Percentiles rank a stretch among this genome's conserved stretches.
Conservation (phyloP, 2,113 vertebrate genomes). For the Martes martes region DNA sequence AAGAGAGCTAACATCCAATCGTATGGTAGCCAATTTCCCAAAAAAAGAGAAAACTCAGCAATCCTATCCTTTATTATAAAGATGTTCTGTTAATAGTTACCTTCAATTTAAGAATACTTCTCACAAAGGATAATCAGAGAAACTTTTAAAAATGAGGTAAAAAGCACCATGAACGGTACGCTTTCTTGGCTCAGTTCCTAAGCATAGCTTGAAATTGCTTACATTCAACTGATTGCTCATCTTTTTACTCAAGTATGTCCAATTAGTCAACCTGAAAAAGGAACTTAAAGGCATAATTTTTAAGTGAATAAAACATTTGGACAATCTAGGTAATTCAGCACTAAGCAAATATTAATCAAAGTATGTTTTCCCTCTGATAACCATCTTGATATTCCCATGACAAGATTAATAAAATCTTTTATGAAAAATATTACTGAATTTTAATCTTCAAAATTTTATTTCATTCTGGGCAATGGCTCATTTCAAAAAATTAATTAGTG, state of each 20-base stretch:
- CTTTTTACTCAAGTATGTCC: constrained; percentile 63
- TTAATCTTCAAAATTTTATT: constrained; percentile 77
- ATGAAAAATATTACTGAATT: constrained; percentile 75
- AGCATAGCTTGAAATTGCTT: constrained; percentile 34
- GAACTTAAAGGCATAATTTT: constrained; percentile 71
- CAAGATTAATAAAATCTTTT: constrained; percentile 78
- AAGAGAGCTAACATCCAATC: not conserved
- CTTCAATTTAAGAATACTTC: not conserved
- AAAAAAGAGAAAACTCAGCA: not conserved
- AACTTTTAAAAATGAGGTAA: not conserved
- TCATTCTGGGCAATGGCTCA: constrained; percentile 63
- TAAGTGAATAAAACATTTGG: constrained; percentile 78
- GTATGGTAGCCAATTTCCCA: not conserved
- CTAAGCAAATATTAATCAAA: constrained; percentile 83
- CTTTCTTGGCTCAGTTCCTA: constrained; percentile 44
- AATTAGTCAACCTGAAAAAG: constrained; percentile 74
- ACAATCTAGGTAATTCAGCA: constrained; percentile 76
- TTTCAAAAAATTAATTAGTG: constrained; percentile 62
- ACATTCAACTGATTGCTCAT: constrained; percentile 54
- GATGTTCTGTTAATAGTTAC: not conserved
- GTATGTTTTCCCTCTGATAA: constrained; percentile 64
- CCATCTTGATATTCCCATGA: constrained; percentile 69
- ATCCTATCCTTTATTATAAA: not conserved
- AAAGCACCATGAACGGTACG: accelerated
- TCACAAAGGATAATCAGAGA: not conserved